Evolutionary conservation across 2,888 invertebrate species (phyloP).

Genomic region (Timema cristinae): DNA sequence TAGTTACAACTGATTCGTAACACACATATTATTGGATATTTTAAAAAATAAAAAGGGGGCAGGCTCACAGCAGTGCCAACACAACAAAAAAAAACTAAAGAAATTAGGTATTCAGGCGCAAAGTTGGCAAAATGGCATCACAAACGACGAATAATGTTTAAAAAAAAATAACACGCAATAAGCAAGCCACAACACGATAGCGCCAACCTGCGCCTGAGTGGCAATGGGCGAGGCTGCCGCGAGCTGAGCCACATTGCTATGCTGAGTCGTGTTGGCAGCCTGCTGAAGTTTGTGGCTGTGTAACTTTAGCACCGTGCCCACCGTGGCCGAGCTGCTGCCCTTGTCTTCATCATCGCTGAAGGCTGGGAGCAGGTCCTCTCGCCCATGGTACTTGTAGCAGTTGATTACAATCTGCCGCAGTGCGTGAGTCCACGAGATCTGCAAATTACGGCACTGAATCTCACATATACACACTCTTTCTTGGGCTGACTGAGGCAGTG

Average conservation of each 20-base stretch:
- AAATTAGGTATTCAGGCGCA: too few relatives aligned
- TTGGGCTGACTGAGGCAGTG: too few relatives aligned
- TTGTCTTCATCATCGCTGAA: conserved; percentile 91
- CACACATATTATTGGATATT: too few relatives aligned
- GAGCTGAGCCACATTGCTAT: conserved; percentile 42
- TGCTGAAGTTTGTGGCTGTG: conserved; percentile 43
- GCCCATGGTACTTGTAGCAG: conserved; percentile 96
- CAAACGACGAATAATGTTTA: conserved; percentile 32
- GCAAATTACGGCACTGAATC: conserved; percentile 36
- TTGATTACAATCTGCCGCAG: conserved; percentile 94
- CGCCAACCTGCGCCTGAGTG: conserved; percentile 69
- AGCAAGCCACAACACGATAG: conserved; percentile 63
- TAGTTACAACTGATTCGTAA: too few relatives aligned
- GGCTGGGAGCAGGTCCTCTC: conserved; percentile 91
- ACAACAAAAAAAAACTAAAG: too few relatives aligned
- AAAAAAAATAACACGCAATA: conserved; percentile 41
- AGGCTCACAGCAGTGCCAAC: neutral
- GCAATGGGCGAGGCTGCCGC: conserved; percentile 51
- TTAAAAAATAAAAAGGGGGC: neutral
- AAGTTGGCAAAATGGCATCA: conserved; percentile 10
- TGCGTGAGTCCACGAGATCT: conserved; percentile 98
- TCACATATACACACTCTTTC: conserved; percentile 27
- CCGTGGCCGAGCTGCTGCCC: conserved; percentile 41
- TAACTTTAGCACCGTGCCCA: conserved; percentile 50
- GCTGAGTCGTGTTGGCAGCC: conserved; percentile 31